Base-by-base conservation (phyloP, 2,888 invertebrate species). In the Drosophila formosana region DNA sequence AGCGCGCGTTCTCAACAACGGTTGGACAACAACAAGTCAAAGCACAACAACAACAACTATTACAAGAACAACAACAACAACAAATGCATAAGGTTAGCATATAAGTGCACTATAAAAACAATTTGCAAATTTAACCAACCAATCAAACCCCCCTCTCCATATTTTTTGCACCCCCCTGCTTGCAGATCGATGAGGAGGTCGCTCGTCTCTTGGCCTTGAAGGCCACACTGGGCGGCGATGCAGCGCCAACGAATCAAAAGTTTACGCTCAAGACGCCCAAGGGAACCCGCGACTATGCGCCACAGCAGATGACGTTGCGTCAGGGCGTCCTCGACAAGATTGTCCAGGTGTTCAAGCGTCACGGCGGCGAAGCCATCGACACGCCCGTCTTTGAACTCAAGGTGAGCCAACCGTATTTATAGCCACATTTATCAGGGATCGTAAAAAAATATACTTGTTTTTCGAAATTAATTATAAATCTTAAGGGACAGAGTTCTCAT, bases 311-410 rank as follows among this genome's bases (percentile, higher is more conserved):
- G 98, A 96, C 97, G 0, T 94, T 99, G 66, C 94, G 99, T 32
- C 95, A 97, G 86, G 94, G 94, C 68, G 97, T 98, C 1, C 93
- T 99, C 77, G 95, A 96, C 69, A 97, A 96, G 92, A 97, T 99
- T 74, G 94, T 97, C 25, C 92, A 94, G 4, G 96, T 98, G 62
- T 99, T 99, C 91, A 98, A 99, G 91, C 96, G 96, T 75, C 99
- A 99, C 90, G 99, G 99, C 41, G 99, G 98, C 18, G 98, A 98
- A 91, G 97, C 98, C 23, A 98, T 99, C 90, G 99, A 99, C 90
- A 99, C 99, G 26, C 99, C 99, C 46, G 97, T 99, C 18, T 99
- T 99, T 94, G 99, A 99, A 93, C 93, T 99, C 13, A 99, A 97
- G 95, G 98, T 34, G 11, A 34, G 5, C 5, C 32, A 6, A 13